A percentile compares a stretch with the other conserved stretches of the same genome.
These are phyloP conservation scores for Cerastoderma edule DNA, from an alignment of 2,888 invertebrate genomes.

Conservation along the genomic window DNA sequence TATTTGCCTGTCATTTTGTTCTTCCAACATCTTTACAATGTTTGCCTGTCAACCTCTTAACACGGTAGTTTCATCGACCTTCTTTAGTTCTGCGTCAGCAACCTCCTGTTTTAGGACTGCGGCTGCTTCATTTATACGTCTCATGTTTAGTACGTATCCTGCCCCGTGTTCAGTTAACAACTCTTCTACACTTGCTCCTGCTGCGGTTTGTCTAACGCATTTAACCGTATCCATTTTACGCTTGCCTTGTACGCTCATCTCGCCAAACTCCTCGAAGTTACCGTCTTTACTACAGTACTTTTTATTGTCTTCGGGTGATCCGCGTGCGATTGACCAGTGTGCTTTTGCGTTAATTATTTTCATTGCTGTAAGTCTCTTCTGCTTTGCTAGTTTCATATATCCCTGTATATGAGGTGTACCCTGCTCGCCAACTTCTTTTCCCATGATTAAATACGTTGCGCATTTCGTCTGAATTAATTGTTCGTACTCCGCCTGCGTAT, in stretches of 20 bases:
- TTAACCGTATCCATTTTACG: neutral
- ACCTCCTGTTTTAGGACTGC: neutral
- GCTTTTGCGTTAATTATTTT: neutral
- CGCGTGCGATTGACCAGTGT: neutral
- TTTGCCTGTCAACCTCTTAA: neutral
- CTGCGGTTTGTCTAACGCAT: neutral
- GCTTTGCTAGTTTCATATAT: no score
- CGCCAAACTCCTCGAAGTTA: neutral
- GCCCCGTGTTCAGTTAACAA: neutral
- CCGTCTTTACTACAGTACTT: slow-evolving; percentile 9
- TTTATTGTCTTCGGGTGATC: neutral
- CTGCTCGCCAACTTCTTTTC: no score
- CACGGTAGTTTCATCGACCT: no score
- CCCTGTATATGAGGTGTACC: no score
- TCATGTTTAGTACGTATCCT: neutral
- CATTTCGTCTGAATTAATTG: no score
- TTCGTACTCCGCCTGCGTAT: no score
- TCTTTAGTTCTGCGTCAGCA: neutral
- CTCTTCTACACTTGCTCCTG: neutral
- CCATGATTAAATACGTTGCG: no score
- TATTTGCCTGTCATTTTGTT: neutral
- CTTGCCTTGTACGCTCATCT: neutral
- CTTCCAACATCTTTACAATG: neutral
- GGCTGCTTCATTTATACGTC: neutral
- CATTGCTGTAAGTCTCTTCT: no score